Evolutionary conservation across 1,140 invertebrate species (phyloP), one percentile per base, ranked within the genome.

Genomic region (Scaptomyza hsui): DNA sequence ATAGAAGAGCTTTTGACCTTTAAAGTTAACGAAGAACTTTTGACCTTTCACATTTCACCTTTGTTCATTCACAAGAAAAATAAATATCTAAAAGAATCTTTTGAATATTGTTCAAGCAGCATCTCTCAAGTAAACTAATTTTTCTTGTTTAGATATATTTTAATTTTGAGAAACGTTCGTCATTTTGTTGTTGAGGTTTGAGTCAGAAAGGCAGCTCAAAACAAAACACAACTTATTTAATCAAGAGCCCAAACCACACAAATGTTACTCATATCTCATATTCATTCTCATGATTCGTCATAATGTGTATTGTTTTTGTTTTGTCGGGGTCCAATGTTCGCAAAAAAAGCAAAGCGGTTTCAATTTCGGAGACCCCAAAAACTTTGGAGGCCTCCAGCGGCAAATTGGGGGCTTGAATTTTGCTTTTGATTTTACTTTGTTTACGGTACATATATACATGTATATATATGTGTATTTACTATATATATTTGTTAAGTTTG

Each of bases 361-460:
- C 48, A 35, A 16, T 61, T 37, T 45, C 47, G 51, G 37, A n/a
- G 18, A 12, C 44, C 16, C n/a, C n/a, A n/a, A n/a, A 4, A 24
- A 5, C 32, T 13, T 35, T 19, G 26, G 13, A 21, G 19, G 4
- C 24, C 32, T 49, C n/a, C 26, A n/a, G 41, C 41, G 39, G 48
- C 59, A 53, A 53, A 44, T 47, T 64, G 41, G 15, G 32, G 15
- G 4, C 18, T 13, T 35, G 26, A 18, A 18, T 24, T 15, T 29
- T 16, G 57, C 29, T 45, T 45, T 41, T 62, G 57, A 41, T 52
- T 64, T 63, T 41, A n/a, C 21, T n/a, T 55, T 63, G 59, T 70
- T 63, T 55, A 53, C 26, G 42, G 42, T 61, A 51, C n/a, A 42
- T 18, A 32, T 9, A 9, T 2, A 42, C 12, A 35, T 6, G 24